Evolutionary conservation across 2,797 vertebrate genomes (phyloP), one percentile per base, ranked within the genome.

Genomic region (Sphenodon punctatus): DNA sequence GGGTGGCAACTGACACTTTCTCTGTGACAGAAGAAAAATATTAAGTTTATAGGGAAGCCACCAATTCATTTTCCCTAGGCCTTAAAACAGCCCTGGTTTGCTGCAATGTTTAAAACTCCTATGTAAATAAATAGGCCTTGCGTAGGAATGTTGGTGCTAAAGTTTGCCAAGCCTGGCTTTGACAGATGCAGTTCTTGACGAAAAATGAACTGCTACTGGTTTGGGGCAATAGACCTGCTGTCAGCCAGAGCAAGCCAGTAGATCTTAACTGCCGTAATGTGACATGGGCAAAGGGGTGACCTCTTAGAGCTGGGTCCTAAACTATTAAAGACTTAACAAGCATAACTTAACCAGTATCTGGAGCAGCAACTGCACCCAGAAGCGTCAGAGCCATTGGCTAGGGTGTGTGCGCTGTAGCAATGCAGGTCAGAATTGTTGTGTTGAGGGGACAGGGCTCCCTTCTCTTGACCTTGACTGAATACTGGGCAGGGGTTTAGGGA

Each of bases 261-360:
- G 56, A n/a, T 12, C 23, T 64, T 45, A 41, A 38, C 11, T 20
- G 8, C 16, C 71, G 25, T 75, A 42, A 75, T 67, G 34, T 13
- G 5, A 11, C 30, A 16, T 32, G 3, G 38, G 45, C 27, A 23
- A 43, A 4, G 45, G 77, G 46, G 36, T n/a, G 25, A 17, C 27
- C 14, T 22, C 13, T 45, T 48, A 36, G 80, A 49, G 41, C n/a
- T 64, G 16, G 17, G 11, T 10, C 32, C 7, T 7, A 30, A n/a
- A 16, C 65, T 25, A n/a, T 46, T 17, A 36, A 75, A 13, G 60
- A 22, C 20, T 69, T 1, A 0, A 7, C 45, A 58, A n/a, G 4
- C 19, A n/a, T n/a, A n/a, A n/a, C n/a, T 23, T 75, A n/a, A 17
- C 32, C 53, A 30, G 1, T 7, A 3, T 3, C 0, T 4, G 17